Evolutionary conservation across 2,797 vertebrate species (phyloP).

Genomic region (Lophius americanus): DNA sequence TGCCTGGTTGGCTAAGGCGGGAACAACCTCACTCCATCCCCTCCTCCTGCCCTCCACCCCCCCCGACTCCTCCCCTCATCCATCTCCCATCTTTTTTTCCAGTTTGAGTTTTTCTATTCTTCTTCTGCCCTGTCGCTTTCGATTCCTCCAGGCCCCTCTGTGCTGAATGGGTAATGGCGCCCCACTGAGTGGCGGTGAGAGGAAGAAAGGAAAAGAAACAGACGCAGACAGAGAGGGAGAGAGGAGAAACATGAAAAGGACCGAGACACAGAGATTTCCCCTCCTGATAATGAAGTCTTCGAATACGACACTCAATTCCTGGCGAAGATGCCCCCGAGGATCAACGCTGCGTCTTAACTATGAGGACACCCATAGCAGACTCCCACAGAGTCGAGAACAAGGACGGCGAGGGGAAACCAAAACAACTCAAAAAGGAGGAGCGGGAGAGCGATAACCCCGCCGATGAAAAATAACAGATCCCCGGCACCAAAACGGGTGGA

Average conservation of each 20-base stretch:
- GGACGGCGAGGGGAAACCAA: conserved; percentile 29
- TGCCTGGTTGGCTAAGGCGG: conserved; percentile 39
- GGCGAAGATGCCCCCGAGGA: conserved; percentile 44
- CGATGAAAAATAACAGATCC: too few relatives aligned
- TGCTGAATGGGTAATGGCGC: conserved; percentile 80
- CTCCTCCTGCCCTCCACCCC: conserved; percentile 31
- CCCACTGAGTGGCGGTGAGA: conserved; percentile 70
- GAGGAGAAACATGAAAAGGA: conserved; percentile 31
- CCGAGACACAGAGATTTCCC: conserved; percentile 54
- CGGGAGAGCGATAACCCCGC: conserved; percentile 22
- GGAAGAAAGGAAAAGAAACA: conserved; percentile 69
- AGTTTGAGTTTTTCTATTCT: conserved; percentile 73
- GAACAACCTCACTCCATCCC: conserved; percentile 55
- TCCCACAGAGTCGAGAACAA: conserved; percentile 45
- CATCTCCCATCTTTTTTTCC: conserved; percentile 60
- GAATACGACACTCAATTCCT: conserved; percentile 40
- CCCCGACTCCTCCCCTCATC: conserved; percentile 11
- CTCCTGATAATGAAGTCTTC: conserved; percentile 68
- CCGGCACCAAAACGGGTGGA: conserved; percentile 8
- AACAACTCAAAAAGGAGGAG: conserved; percentile 30
- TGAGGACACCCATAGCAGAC: conserved; percentile 55
- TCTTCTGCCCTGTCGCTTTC: conserved; percentile 83
- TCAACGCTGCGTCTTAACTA: conserved; percentile 48
- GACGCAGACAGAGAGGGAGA: conserved; percentile 31
- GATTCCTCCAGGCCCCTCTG: conserved; percentile 79